A percentile compares a stretch with the other conserved stretches of the same genome.
Conservation (phyloP, 2,888 invertebrate genomes). For the Tipula unca region DNA sequence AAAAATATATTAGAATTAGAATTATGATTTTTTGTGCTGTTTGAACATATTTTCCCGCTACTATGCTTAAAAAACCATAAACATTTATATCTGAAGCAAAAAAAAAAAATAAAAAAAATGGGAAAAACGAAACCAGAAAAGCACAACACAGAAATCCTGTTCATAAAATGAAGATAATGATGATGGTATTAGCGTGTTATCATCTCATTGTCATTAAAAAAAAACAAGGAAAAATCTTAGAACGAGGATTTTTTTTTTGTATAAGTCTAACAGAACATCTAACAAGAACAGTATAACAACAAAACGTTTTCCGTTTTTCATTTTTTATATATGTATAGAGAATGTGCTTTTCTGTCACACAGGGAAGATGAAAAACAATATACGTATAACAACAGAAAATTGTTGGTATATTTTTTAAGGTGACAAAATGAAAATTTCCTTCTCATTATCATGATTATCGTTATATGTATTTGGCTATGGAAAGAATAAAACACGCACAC, state of each 20-base stretch:
- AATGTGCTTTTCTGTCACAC: not conserved
- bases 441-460: not conserved
- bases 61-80: conserved; percentile 8
- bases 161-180: conserved; percentile 8
- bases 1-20: not conserved
- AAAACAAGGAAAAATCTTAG: not conserved
- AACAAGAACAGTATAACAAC: not conserved
- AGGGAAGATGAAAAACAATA: not conserved
- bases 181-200: conserved; percentile 14
- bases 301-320: not conserved
- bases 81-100: not conserved
- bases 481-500: not conserved
- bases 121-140: not conserved
- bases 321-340: not conserved
- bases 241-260: not conserved
- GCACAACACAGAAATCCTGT: conserved; percentile 14
- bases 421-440: not conserved
- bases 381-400: not conserved
- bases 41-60: not conserved
- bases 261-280: not conserved
- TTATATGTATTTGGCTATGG: not conserved
- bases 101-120: not conserved
- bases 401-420: not conserved
- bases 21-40: not conserved
- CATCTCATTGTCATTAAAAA: not conserved